phyloP scores from a whole-genome alignment of 2,888 invertebrate genomes.

The Archips xylosteana region DNA sequence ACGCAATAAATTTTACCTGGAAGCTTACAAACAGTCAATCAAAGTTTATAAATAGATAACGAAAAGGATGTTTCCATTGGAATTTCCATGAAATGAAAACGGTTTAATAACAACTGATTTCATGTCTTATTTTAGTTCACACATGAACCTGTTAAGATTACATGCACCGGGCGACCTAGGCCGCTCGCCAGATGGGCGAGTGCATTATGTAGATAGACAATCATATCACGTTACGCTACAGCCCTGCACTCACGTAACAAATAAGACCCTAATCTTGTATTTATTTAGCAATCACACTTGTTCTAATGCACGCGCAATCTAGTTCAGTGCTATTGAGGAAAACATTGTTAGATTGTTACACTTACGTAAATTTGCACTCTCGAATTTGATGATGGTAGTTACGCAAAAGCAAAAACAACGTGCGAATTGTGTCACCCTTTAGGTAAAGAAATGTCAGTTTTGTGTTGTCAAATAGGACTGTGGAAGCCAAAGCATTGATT shows the following conservation, averaged over 20 bases:
- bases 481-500: conserved; percentile 7
- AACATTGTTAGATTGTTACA: conserved; percentile 16
- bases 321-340: conserved; percentile 20
- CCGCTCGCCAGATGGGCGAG: conserved; percentile 51
- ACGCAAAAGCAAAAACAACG: conserved; percentile 19
- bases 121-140: not conserved
- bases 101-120: not conserved
- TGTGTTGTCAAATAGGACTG: not conserved
- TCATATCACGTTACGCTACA: conserved; percentile 26
- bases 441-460: conserved; percentile 9
- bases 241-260: conserved; percentile 30
- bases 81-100: not conserved
- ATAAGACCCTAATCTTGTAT: conserved; percentile 38
- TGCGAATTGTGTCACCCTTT: conserved; percentile 1
- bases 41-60: conserved; percentile 2
- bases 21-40: conserved; percentile 5
- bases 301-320: conserved; percentile 30
- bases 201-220: conserved; percentile 35
- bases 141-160: not conserved
- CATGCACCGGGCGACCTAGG: conserved; percentile 52
- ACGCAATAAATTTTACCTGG: not conserved
- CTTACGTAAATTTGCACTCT: conserved; percentile 22
- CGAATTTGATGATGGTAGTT: conserved; percentile 13
- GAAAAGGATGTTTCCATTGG: conserved; percentile 5
- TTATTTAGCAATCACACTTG: conserved; percentile 37